These are phyloP conservation scores for Monopterus albus DNA, from an alignment of 2,113 vertebrate genomes.

Conservation along the genomic window DNA sequence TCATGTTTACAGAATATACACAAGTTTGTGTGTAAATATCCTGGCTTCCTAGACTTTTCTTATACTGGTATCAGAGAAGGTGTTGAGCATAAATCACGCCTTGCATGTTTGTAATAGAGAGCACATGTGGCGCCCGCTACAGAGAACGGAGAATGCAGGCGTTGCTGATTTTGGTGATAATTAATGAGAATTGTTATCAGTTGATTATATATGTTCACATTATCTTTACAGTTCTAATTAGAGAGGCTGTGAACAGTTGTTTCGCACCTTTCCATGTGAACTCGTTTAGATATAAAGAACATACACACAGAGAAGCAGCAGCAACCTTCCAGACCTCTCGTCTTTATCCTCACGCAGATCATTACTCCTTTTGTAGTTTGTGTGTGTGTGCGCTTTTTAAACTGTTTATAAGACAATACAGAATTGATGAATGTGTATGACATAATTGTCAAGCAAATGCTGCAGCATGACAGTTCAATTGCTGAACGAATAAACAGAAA, in stretches of 20 bases:
- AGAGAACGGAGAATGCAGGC: background rate
- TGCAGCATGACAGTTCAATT: too few species aligned
- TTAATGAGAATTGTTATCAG: background rate
- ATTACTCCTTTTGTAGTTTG: background rate
- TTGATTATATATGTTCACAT: background rate
- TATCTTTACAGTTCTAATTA: constrained; percentile 7
- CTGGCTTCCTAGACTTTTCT: too few species aligned
- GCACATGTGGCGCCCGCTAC: background rate
- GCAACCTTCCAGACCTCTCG: background rate
- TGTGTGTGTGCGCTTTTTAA: too few species aligned
- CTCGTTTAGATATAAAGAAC: background rate
- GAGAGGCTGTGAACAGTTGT: background rate
- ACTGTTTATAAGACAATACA: background rate
- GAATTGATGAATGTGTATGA: background rate
- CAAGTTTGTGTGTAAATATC: too few species aligned
- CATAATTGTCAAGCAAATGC: too few species aligned
- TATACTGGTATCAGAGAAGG: too few species aligned
- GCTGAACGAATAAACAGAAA: background rate
- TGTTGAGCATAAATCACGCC: too few species aligned
- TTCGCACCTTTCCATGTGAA: background rate
- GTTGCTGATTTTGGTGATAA: background rate
- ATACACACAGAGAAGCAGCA: background rate
- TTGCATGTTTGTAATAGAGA: too few species aligned
- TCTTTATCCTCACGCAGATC: background rate
- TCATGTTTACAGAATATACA: too few species aligned